A percentile compares a stretch with the other conserved stretches of the same genome.
These are phyloP conservation scores for Pterocles gutturalis DNA, from an alignment of 2,113 vertebrate species.

Conservation along the genomic window DNA sequence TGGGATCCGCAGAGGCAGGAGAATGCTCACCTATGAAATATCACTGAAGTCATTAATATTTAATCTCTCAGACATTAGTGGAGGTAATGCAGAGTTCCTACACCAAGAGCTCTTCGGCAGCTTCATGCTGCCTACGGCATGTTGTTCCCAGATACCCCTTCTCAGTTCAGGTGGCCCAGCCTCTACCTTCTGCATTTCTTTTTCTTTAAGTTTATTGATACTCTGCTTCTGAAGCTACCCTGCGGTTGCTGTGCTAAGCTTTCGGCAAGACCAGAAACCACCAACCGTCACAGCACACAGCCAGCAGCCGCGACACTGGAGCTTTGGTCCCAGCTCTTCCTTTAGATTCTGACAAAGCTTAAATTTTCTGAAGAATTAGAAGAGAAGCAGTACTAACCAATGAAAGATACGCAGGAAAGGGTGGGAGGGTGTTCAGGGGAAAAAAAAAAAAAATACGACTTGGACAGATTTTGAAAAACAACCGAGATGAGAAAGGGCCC, in stretches of 20 bases:
- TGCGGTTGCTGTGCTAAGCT: rapidly evolving
- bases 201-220: rapidly evolving
- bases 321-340: background rate
- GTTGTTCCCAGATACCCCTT: background rate
- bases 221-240: background rate
- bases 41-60: background rate
- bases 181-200: background rate
- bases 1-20: background rate
- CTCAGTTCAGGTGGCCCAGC: background rate
- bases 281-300: rapidly evolving
- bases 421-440: background rate
- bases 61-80: background rate
- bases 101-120: background rate
- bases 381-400: background rate
- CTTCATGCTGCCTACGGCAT: background rate
- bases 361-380: rapidly evolving
- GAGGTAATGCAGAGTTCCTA: background rate
- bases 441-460: background rate
- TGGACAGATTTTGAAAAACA: background rate
- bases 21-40: background rate
- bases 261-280: background rate
- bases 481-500: background rate
- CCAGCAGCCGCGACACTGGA: background rate
- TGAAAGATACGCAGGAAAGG: background rate
- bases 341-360: background rate